Percentiles rank a stretch among this genome's conserved stretches.
Conservation (phyloP, 53 echinoderm and acorn worm genomes). For the Paracentrotus lividus region DNA sequence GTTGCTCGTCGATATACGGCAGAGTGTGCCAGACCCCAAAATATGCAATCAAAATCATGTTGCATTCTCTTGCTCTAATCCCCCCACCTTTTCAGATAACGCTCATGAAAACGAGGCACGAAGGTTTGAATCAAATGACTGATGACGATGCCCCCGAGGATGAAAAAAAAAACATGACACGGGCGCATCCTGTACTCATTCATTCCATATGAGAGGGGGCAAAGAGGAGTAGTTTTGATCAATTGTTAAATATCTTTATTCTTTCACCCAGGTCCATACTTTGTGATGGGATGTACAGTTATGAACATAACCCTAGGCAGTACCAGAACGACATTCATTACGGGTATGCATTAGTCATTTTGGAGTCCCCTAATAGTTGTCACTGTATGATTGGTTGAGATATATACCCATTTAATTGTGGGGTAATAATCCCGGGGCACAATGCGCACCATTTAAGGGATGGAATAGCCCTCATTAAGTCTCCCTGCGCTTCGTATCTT, state of each 20-base stretch:
- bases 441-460: background rate
- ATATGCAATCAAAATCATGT: conserved; percentile 30
- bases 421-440: background rate
- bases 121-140: conserved; percentile 5
- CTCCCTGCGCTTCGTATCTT: background rate
- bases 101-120: conserved; percentile 8
- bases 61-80: background rate
- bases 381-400: background rate
- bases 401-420: conserved; percentile 21
- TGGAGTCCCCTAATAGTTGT: background rate
- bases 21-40: background rate
- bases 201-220: background rate
- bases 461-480: background rate
- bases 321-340: conserved; percentile 33
- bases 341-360: background rate
- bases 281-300: conserved; percentile 7
- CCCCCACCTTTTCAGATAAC: background rate
- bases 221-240: background rate
- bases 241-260: background rate
- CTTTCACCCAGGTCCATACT: background rate
- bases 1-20: background rate
- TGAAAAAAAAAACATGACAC: conserved; percentile 56
- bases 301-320: conserved; percentile 11
- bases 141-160: conserved; percentile 3
- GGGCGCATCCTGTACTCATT: conserved; percentile 26